Conservation (phyloP, 2,797 vertebrate species). For the Benthosema pterotum region DNA sequence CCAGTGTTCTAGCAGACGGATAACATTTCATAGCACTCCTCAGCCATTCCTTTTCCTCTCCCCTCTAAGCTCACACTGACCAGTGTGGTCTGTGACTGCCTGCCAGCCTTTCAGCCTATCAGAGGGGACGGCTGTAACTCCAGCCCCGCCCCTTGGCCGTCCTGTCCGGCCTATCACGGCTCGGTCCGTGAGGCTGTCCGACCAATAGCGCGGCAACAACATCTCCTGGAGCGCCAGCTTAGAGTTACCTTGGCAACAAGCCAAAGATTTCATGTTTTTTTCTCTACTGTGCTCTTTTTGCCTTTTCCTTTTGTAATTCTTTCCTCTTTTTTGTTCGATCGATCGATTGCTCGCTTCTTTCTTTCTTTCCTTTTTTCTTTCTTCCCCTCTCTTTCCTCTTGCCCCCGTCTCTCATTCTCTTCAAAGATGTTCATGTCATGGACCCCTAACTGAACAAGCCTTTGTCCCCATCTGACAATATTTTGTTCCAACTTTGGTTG, state of each 20-base stretch:
- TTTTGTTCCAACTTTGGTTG: too few species aligned
- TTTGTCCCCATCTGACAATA: too few species aligned
- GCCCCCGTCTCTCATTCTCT: slow-evolving; percentile 21
- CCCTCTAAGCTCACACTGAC: slow-evolving; percentile 2
- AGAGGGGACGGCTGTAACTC: slow-evolving; percentile 41
- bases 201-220: slow-evolving; percentile 65
- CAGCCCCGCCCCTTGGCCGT: slow-evolving; percentile 51
- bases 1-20: too few species aligned
- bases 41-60: slow-evolving; percentile 6
- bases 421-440: too few species aligned
- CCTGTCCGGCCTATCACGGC: slow-evolving; percentile 64
- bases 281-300: slow-evolving; percentile 24
- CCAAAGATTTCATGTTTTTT: slow-evolving; percentile 71
- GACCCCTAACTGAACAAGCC: too few species aligned
- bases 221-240: slow-evolving; percentile 57
- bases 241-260: slow-evolving; percentile 85
- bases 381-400: neutral
- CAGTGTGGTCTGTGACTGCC: slow-evolving; percentile 28
- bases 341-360: slow-evolving; percentile 19
- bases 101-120: slow-evolving; percentile 45
- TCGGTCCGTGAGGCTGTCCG: slow-evolving; percentile 33
- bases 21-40: neutral
- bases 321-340: slow-evolving; percentile 3
- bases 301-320: neutral
- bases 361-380: slow-evolving; percentile 9